Evolutionary conservation across 2,113 vertebrate genomes (phyloP), one percentile per base, ranked within the genome.

Genomic region (Gobio gobio): DNA sequence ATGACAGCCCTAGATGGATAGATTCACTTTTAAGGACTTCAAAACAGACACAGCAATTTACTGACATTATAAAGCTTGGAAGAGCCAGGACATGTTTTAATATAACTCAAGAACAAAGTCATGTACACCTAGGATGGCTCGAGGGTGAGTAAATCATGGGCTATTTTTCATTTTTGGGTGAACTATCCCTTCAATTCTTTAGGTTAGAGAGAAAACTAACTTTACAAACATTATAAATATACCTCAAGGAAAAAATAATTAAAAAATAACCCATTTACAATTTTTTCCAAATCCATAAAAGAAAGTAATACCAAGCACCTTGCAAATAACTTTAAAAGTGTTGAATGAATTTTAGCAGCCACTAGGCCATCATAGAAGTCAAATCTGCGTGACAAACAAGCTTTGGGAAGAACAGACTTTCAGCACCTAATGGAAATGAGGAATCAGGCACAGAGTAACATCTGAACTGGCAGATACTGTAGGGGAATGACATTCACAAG

Each of bases 241-340:
- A 68, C 29, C 16, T 66, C 14, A 18, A 26, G 29, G 8, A 66
- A 33, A 20, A 66, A 8, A 33, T 16, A 16, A 66, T 29, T 1
- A 16, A 1, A 33, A 33, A 7, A 33, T 10, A 33, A 18, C 64
- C 16, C 64, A 14, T 36, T 66, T 22, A 22, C 9, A 36, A 3
- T 7, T 33, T 22, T 0, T 20, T 70, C 9, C 8, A 20, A 20
- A 68, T 20, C 12, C 6, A 20, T 36, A 24, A 61, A 61, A 10
- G 3, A 1, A 40, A 40, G 64, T 10, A 68, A 36, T 10, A 20
- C 54, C 54, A 56, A 56, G 54, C 54, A 56, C 54, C 54, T 22
- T 56, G 22, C 5, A 18, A 78, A 77, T 64, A 45, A 63, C 29
- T 73, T 70, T 49, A 20, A 51, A 70, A 78, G 63, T 51, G 45